phyloP scores from a whole-genome alignment of 1,140 invertebrate genomes.

The Cydia fagiglandana region DNA sequence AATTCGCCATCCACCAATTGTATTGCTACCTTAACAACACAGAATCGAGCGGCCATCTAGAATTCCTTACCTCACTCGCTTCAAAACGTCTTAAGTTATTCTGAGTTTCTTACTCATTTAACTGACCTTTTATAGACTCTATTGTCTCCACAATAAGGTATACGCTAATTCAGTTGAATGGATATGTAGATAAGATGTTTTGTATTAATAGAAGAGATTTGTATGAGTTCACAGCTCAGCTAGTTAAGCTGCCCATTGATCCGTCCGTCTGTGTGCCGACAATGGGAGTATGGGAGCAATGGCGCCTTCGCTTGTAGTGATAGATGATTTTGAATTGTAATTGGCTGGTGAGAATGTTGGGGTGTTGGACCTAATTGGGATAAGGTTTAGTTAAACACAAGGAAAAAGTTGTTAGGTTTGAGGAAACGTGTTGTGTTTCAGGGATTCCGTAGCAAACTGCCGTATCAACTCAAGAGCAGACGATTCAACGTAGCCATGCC shows the following conservation, averaged over 20 bases:
- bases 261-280: slow-evolving; percentile 57
- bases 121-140: not conserved
- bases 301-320: slow-evolving; percentile 47
- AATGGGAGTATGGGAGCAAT: slow-evolving; percentile 51
- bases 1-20: slow-evolving; percentile 15
- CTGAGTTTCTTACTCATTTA: not conserved
- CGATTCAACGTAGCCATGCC: too few species aligned
- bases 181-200: not conserved
- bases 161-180: not conserved
- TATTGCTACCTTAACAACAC: slow-evolving; percentile 7
- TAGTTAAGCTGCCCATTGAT: slow-evolving; percentile 65
- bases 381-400: not conserved
- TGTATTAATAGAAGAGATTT: slow-evolving; percentile 43
- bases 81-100: not conserved
- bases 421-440: too few species aligned
- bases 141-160: not conserved
- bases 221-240: slow-evolving; percentile 60
- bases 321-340: slow-evolving; percentile 47
- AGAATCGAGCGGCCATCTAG: not conserved
- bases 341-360: slow-evolving; percentile 11
- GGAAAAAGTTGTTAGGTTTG: too few species aligned
- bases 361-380: not conserved
- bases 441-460: too few species aligned
- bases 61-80: not conserved
- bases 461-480: too few species aligned